These are phyloP conservation scores for Polydrusus pterygomalis DNA, from an alignment of 2,888 invertebrate species.

Conservation along the genomic window DNA sequence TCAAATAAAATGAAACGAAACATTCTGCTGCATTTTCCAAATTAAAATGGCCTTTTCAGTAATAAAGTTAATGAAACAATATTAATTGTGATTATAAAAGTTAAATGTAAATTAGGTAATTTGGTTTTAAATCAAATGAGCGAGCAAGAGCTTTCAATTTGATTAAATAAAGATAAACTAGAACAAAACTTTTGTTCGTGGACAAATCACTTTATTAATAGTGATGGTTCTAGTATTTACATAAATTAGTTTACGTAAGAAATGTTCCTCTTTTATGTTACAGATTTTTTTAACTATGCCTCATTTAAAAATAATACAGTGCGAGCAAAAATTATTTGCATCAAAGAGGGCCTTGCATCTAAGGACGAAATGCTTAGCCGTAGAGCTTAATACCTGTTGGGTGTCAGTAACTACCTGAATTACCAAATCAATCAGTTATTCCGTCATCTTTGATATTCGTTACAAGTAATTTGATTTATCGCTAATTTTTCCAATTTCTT, in stretches of 20 bases:
- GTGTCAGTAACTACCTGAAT: too few species aligned
- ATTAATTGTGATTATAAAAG: slow-evolving; percentile 38
- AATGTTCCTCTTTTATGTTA: background rate
- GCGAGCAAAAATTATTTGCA: too few species aligned
- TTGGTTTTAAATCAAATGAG: slow-evolving; percentile 32
- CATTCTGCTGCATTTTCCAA: slow-evolving; percentile 23
- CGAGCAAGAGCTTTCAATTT: slow-evolving; percentile 15
- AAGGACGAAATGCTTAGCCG: too few species aligned
- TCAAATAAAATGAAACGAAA: slow-evolving; percentile 8
- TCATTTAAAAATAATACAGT: too few species aligned
- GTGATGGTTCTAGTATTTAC: background rate
- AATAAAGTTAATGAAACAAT: slow-evolving; percentile 32
- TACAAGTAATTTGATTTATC: too few species aligned
- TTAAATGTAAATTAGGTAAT: slow-evolving; percentile 30
- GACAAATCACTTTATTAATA: background rate
- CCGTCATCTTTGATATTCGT: too few species aligned
- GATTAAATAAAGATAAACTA: slow-evolving; percentile 24
- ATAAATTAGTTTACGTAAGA: background rate
- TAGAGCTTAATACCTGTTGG: too few species aligned
- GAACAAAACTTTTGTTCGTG: background rate
- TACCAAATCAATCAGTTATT: too few species aligned
- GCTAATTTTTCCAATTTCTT: too few species aligned
- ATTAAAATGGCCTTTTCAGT: slow-evolving; percentile 20
- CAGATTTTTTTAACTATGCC: background rate
- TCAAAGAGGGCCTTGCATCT: too few species aligned